Percentiles rank a stretch among this genome's conserved stretches.
Conservation (phyloP, 2,797 vertebrate species). For the Alexandromys oeconomus region DNA sequence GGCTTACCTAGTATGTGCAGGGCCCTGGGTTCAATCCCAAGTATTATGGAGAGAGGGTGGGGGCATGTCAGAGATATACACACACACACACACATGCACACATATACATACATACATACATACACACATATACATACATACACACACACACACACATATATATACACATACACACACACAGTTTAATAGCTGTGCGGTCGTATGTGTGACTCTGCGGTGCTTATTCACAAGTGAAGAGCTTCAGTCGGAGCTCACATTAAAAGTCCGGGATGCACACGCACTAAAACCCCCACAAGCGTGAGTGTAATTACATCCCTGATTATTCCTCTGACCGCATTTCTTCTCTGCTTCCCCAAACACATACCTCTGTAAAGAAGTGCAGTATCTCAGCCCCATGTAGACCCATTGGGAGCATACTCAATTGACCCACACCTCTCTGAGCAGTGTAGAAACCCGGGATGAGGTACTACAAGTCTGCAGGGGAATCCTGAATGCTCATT, state of each 20-base stretch:
- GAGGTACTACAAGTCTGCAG: background rate
- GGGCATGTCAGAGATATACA: background rate
- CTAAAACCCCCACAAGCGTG: conserved; percentile 42
- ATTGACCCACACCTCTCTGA: conserved; percentile 62
- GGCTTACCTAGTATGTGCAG: background rate
- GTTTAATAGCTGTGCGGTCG: conserved; percentile 33
- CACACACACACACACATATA: too few species aligned
- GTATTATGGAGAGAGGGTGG: background rate
- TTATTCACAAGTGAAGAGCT: background rate
- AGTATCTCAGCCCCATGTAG: background rate
- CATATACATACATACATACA: too few species aligned
- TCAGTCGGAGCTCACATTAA: conserved; percentile 62
- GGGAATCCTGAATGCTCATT: conserved; percentile 41
- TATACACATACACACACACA: too few species aligned
- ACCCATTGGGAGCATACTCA: background rate
- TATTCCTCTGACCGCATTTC: conserved; percentile 39
- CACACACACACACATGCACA: too few species aligned
- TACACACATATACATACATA: rapidly evolving
- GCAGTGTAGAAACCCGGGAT: conserved; percentile 18
- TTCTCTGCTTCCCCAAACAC: background rate
- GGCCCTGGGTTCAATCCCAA: background rate
- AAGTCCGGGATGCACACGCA: conserved; percentile 4
- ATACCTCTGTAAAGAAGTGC: conserved; percentile 56
- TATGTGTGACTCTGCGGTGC: background rate
- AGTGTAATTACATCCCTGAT: conserved; percentile 68